Evolutionary conservation across 2,888 invertebrate genomes (phyloP).

Genomic region (Cataglyphis altisquamis): DNA sequence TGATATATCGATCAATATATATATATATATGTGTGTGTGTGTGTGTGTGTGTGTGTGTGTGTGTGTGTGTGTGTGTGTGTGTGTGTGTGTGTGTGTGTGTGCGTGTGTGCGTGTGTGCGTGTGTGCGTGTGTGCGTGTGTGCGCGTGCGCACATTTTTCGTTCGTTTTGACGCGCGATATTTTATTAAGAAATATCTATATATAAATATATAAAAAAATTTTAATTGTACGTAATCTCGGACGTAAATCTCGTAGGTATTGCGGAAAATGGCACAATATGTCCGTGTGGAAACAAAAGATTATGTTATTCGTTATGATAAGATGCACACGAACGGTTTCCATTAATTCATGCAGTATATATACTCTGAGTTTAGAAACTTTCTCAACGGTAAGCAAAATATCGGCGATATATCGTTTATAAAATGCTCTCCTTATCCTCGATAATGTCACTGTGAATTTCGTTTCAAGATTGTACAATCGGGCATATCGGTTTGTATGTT

Average conservation of each 20-base stretch:
- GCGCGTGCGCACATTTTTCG: not conserved
- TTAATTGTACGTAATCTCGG: not conserved
- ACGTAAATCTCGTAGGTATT: slow-evolving; percentile 21
- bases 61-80: no score
- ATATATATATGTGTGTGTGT: not conserved
- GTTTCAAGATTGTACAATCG: slow-evolving; percentile 22
- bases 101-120: no score
- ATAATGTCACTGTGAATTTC: not conserved
- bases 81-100: no score
- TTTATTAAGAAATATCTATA: not conserved
- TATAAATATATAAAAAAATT: not conserved
- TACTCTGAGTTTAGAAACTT: not conserved
- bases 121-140: no score
- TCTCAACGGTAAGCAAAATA: slow-evolving; percentile 8
- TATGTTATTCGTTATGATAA: slow-evolving; percentile 26
- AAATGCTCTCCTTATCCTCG: not conserved
- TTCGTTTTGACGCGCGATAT: not conserved
- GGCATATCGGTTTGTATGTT: slow-evolving; percentile 20
- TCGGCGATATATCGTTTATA: not conserved
- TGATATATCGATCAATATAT: not conserved
- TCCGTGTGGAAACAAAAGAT: slow-evolving; percentile 22
- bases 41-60: no score
- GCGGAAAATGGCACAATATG: slow-evolving; percentile 8
- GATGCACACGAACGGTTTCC: not conserved
- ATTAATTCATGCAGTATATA: slow-evolving; percentile 14